Conservation (phyloP, 2,888 invertebrate species). For the Pinctada fucata region DNA sequence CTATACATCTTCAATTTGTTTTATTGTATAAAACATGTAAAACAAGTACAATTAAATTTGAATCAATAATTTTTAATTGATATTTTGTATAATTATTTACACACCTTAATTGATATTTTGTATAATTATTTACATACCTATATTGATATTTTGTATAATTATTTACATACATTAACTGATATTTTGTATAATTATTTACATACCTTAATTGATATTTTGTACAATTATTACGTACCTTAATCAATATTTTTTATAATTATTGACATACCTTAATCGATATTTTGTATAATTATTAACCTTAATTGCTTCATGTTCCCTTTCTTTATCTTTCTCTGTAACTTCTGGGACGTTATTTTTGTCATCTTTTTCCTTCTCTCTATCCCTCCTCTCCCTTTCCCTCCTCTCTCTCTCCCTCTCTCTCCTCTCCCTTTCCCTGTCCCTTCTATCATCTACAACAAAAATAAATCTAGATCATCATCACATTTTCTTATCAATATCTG, state of each 20-base stretch:
- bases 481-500: too few species aligned
- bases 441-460: slow-evolving; percentile 31
- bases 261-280: background rate
- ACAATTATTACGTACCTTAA: background rate
- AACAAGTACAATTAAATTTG: too few species aligned
- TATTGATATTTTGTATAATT: background rate
- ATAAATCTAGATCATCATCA: too few species aligned
- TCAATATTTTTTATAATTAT: too few species aligned
- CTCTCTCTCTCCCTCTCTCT: slow-evolving; percentile 51
- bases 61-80: too few species aligned
- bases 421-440: slow-evolving; percentile 62
- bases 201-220: background rate
- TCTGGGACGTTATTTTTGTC: slow-evolving; percentile 62
- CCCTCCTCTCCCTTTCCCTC: slow-evolving; percentile 56
- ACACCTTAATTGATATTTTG: background rate
- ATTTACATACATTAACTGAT: background rate
- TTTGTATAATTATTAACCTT: background rate
- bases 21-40: too few species aligned
- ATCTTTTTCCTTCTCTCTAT: slow-evolving; percentile 53
- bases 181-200: background rate
- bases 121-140: background rate
- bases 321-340: slow-evolving; percentile 85
- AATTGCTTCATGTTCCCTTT: slow-evolving; percentile 83
- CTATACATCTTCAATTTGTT: too few species aligned
- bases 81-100: background rate